phyloP scores from a whole-genome alignment of 1,140 invertebrate species.

The Dendroctonus ponderosae region DNA sequence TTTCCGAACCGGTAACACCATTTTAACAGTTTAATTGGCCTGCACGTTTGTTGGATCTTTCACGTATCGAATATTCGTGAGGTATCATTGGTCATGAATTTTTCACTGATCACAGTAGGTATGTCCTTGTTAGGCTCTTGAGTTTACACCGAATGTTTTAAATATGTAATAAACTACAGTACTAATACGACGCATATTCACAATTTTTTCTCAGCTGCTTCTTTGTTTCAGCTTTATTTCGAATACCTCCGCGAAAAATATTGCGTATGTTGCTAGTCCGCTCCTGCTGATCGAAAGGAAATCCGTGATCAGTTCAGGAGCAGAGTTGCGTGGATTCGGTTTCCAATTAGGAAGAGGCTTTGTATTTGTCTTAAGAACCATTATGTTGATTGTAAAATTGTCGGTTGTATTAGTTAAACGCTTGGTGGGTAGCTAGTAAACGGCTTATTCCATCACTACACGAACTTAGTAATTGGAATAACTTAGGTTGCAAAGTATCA shows the following conservation, averaged over 20 bases:
- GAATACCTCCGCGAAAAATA: neutral
- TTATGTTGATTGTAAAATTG: slow-evolving; percentile 31
- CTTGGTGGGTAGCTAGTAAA: slow-evolving; percentile 16
- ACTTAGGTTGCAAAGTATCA: slow-evolving; percentile 5
- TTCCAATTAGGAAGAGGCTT: slow-evolving; percentile 31
- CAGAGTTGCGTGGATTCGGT: slow-evolving; percentile 17
- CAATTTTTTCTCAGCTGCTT: too few relatives aligned
- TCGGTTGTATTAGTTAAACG: slow-evolving; percentile 26
- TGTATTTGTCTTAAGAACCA: slow-evolving; percentile 32
- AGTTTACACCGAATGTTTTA: too few relatives aligned
- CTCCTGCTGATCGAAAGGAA: neutral
- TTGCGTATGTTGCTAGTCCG: neutral
- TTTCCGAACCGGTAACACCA: too few relatives aligned
- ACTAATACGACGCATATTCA: too few relatives aligned
- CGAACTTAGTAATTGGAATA: slow-evolving; percentile 9
- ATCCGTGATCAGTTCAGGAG: slow-evolving; percentile 17
- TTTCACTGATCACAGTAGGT: too few relatives aligned
- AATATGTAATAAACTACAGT: too few relatives aligned
- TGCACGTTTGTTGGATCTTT: too few relatives aligned
- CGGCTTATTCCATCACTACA: slow-evolving; percentile 6
- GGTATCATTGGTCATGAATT: too few relatives aligned
- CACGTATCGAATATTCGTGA: too few relatives aligned
- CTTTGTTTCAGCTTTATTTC: neutral
- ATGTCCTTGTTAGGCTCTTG: too few relatives aligned
- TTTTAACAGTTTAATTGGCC: too few relatives aligned